These are phyloP conservation scores for Empidonax alnorum DNA, from an alignment of 2,113 vertebrate species.

Conservation along the genomic window DNA sequence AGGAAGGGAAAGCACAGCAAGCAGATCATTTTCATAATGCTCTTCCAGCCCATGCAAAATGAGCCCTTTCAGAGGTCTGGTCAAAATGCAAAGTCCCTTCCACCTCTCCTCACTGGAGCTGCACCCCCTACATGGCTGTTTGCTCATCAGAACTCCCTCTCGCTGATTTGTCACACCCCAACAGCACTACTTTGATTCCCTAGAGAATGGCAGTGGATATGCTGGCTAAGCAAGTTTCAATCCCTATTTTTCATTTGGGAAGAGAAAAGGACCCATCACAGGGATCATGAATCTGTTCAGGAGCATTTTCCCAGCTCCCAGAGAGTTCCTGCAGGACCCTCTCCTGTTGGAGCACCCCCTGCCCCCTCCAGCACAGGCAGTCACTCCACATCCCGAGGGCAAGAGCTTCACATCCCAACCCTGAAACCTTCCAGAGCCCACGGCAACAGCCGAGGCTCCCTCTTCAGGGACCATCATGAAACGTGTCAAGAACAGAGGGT, in stretches of 20 bases:
- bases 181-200: neutral
- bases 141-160: neutral
- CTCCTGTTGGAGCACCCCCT: neutral
- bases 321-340: neutral
- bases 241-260: neutral
- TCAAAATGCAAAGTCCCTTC: neutral
- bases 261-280: neutral
- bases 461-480: neutral
- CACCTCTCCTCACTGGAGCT: neutral
- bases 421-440: neutral
- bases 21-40: fast-evolving
- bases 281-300: neutral
- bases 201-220: neutral
- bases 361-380: neutral
- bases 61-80: neutral
- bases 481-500: neutral
- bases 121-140: neutral
- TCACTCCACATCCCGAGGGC: fast-evolving
- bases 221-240: neutral
- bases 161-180: neutral
- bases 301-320: neutral
- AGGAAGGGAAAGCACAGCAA: neutral
- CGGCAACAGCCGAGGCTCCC: neutral
- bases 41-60: neutral
- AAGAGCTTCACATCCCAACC: neutral